Percentiles rank a stretch among this genome's conserved stretches.
These are phyloP conservation scores for Limnephilus marmoratus DNA, from an alignment of 2,888 invertebrate genomes.

Conservation along the genomic window DNA sequence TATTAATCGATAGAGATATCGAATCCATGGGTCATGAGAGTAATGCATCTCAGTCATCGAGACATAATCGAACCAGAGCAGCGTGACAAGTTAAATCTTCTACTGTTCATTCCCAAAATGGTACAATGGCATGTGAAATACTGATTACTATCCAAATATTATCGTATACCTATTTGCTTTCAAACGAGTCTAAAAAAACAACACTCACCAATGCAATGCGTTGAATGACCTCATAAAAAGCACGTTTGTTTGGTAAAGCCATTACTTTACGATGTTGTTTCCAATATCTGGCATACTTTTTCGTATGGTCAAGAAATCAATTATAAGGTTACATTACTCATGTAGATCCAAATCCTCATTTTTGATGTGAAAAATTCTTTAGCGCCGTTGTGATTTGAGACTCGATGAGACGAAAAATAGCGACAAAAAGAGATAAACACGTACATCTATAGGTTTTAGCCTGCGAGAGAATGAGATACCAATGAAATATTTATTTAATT, in stretches of 20 bases:
- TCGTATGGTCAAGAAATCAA: neutral
- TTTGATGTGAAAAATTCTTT: neutral
- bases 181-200: neutral
- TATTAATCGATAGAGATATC: neutral
- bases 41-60: neutral
- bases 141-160: neutral
- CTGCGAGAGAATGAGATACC: no score
- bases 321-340: neutral
- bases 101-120: neutral
- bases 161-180: neutral
- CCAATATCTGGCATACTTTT: neutral
- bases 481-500: no score
- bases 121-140: neutral
- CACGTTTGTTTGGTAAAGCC: neutral
- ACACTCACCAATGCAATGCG: neutral
- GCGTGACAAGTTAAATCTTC: neutral
- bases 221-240: neutral
- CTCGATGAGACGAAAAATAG: no score
- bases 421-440: no score
- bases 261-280: neutral
- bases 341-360: neutral
- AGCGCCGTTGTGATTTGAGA: no score
- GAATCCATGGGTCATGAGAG: neutral
- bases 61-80: neutral
- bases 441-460: no score